Evolutionary conservation across 2,888 invertebrate species (phyloP), one percentile per base, ranked within the genome.

Genomic region (Amiota minor): DNA sequence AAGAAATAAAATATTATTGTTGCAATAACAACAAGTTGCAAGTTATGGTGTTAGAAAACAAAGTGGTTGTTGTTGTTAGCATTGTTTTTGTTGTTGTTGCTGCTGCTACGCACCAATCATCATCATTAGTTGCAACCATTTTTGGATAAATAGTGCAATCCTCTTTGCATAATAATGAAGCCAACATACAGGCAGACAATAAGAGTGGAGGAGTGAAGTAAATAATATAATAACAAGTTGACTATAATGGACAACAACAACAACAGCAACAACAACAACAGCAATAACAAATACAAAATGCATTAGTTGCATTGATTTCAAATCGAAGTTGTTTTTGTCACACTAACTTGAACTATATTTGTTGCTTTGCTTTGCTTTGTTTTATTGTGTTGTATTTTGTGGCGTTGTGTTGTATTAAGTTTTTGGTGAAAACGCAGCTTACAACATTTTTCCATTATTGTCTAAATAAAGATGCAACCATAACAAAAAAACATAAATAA

Each of bases 91-190:
- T 49, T 49, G 12, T 49, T 49, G 49, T 50, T 56, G 56, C 18
- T 56, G 75, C 79, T 68, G 49, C 49, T 49, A 45, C 47, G 65
- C 75, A 70, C 72, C 80, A 84, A 82, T 83, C 85, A 83, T 82
- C 81, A 86, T 88, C 88, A 88, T 88, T 88, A 86, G 88, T 84
- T 80, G 81, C 81, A 81, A 81, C 88, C 89, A 88, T 89, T 85
- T 89, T 88, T 88, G 88, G 88, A 86, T 87, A 89, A 88, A 86
- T 88, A 89, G 88, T 89, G 87, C 89, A 88, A 88, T 88, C 87
- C 89, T 86, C 88, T 89, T 89, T 89, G 89, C 89, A 88, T 88
- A 88, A 88, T 89, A 88, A 89, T 88, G 88, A 87, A 88, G 87
- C 81, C 82, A 81, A 75, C 20, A 23, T 47, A 46, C 47, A 18